phyloP scores from a whole-genome alignment of 2,797 vertebrate genomes.

The Phrynocephalus vlangalii region DNA sequence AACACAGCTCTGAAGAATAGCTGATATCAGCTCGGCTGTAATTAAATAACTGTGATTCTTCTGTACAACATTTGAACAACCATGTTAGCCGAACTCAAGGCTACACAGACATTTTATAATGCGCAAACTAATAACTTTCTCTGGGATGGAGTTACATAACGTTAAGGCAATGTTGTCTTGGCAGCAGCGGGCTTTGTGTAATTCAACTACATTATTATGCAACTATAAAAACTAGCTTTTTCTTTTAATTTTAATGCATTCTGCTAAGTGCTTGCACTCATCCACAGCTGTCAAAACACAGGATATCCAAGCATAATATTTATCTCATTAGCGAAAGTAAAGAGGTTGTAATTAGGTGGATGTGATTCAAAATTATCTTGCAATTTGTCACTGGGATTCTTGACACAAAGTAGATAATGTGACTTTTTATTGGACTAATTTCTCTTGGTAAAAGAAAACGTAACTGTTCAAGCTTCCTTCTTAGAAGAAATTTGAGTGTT shows the following conservation, averaged over 20 bases:
- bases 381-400: constrained; percentile 64
- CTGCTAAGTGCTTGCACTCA: constrained; percentile 64
- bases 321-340: constrained; percentile 76
- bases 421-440: constrained; percentile 38
- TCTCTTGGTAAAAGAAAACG: not conserved
- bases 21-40: not conserved
- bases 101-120: constrained; percentile 35
- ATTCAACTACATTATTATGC: constrained; percentile 49
- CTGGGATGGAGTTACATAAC: constrained; percentile 48
- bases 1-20: too few relatives aligned
- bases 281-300: constrained; percentile 71
- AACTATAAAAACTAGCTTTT: constrained; percentile 60
- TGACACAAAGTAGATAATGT: constrained; percentile 44
- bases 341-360: constrained; percentile 61
- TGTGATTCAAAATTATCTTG: constrained; percentile 69
- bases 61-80: not conserved
- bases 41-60: not conserved
- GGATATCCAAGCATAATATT: constrained; percentile 76
- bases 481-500: constrained; percentile 58
- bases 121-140: constrained; percentile 59
- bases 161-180: constrained; percentile 54
- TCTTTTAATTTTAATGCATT: constrained; percentile 57
- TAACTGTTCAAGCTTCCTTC: not conserved
- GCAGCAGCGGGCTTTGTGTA: constrained; percentile 56
- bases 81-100: constrained; percentile 48